Conservation (phyloP, 2,113 vertebrate genomes). For the Baryphthengus martii region DNA sequence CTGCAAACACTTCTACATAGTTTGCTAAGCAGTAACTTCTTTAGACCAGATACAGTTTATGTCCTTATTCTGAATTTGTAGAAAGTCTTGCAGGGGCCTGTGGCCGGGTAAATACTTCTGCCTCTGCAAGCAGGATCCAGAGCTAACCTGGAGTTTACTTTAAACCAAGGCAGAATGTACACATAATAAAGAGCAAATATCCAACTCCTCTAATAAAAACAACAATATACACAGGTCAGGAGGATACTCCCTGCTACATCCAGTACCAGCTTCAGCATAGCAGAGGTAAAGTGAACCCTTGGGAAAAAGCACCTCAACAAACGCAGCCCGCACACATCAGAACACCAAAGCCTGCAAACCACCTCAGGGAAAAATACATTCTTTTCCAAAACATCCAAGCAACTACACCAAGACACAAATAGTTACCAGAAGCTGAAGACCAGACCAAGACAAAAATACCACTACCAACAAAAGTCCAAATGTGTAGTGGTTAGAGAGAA, state of each 20-base stretch:
- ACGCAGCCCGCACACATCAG: not conserved
- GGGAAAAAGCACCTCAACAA: not conserved
- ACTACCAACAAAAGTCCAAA: not conserved
- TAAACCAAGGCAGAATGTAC: not conserved
- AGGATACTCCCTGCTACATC: not conserved
- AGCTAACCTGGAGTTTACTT: not conserved
- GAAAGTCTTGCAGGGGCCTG: not conserved
- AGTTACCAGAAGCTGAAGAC: not conserved
- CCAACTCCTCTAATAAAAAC: not conserved
- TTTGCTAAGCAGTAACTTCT: not conserved
- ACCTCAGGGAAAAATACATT: not conserved
- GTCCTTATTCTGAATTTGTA: not conserved
- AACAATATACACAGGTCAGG: not conserved
- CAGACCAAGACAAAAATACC: not conserved
- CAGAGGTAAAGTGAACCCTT: not conserved
- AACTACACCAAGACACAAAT: not conserved
- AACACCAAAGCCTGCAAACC: not conserved
- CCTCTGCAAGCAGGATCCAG: not conserved
- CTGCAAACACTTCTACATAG: not conserved
- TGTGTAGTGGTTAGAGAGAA: not conserved
- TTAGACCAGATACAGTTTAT: not conserved
- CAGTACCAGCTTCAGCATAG: not conserved
- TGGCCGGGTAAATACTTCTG: not conserved
- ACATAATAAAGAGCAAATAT: not conserved
- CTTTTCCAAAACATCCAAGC: not conserved